Percentiles rank a stretch among this genome's conserved stretches.
Conservation (phyloP, 2,888 invertebrate species). For the Pandemis heparana region DNA sequence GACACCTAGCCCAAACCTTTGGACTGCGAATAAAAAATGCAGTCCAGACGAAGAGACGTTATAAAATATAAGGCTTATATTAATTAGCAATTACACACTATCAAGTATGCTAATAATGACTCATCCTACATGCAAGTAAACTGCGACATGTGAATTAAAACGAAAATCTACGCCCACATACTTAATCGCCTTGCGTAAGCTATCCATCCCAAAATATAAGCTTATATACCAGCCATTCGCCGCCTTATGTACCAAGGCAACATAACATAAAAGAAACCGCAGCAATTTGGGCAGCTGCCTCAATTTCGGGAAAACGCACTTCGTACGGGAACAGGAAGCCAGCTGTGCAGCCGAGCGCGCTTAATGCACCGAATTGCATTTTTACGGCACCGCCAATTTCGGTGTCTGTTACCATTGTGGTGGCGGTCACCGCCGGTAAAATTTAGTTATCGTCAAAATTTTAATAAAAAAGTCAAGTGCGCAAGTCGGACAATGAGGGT, state of each 20-base stretch:
- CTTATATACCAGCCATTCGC: neutral
- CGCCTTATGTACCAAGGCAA: neutral
- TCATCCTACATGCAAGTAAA: no score
- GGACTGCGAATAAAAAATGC: no score
- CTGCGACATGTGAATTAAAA: no score
- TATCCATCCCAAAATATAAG: neutral
- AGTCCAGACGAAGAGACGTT: no score
- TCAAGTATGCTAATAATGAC: no score
- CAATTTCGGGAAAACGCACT: slow-evolving; percentile 80
- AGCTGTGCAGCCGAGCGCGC: slow-evolving; percentile 75
- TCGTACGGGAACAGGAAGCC: slow-evolving; percentile 81
- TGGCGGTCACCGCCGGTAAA: slow-evolving; percentile 16
- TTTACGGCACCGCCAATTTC: slow-evolving; percentile 79
- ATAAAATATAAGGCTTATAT: no score
- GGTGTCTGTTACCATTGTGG: slow-evolving; percentile 47
- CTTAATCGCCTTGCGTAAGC: no score
- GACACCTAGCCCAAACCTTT: no score
- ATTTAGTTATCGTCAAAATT: neutral
- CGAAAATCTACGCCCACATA: no score
- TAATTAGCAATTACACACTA: no score
- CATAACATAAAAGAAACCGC: slow-evolving; percentile 57
- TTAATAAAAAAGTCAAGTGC: no score
- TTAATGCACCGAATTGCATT: slow-evolving; percentile 81
- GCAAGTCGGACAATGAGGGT: no score
- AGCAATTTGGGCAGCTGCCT: slow-evolving; percentile 62